A percentile compares a stretch with the other conserved stretches of the same genome.
phyloP scores from a whole-genome alignment of 2,797 vertebrate species.

The Syndactyla subalaris region DNA sequence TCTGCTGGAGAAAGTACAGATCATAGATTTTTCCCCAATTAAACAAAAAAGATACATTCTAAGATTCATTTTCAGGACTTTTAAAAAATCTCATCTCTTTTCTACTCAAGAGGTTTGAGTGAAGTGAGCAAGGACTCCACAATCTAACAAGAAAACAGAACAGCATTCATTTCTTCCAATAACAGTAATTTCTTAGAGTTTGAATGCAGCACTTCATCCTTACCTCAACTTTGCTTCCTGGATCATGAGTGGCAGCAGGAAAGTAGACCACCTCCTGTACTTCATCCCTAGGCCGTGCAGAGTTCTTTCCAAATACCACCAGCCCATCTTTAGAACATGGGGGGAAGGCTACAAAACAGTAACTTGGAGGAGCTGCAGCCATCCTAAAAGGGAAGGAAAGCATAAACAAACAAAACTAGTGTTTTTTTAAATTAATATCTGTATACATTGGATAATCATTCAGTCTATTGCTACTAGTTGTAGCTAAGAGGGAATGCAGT shows the following conservation, averaged over 20 bases:
- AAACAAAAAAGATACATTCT: neutral
- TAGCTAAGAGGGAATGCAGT: neutral
- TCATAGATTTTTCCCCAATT: neutral
- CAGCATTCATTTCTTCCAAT: neutral
- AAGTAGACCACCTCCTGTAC: conserved; percentile 83
- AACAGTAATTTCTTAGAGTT: neutral
- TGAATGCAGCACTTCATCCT: neutral
- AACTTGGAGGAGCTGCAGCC: conserved; percentile 80
- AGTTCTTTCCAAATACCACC: conserved; percentile 84
- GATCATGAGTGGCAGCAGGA: conserved; percentile 68
- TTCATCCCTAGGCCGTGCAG: conserved; percentile 81
- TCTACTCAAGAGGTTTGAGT: neutral
- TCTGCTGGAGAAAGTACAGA: neutral
- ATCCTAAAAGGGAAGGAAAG: conserved; percentile 72
- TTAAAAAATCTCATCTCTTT: neutral
- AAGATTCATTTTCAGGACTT: neutral
- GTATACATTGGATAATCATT: neutral
- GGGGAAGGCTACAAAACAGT: conserved; percentile 81
- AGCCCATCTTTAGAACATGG: conserved; percentile 76
- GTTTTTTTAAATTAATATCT: neutral
- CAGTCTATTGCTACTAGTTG: neutral
- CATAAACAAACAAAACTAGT: neutral
- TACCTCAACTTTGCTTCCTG: conserved; percentile 81
- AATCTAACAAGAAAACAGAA: neutral
- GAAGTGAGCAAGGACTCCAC: neutral